Base-by-base conservation (phyloP, 2,888 invertebrate genomes). In the Chloroclysta siterata region DNA sequence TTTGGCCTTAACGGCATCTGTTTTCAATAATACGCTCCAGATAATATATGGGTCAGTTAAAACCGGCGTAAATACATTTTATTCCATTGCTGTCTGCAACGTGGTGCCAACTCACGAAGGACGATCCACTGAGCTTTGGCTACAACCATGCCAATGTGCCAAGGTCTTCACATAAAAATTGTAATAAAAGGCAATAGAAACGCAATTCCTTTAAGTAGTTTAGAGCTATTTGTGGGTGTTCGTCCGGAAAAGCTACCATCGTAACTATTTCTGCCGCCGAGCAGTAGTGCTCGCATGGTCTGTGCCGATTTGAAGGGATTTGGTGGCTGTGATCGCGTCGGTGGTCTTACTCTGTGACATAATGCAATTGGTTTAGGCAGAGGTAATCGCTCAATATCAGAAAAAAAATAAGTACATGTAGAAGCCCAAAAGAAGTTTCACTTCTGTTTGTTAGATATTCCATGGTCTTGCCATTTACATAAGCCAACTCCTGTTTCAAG, bases 111-210 rank as follows among this genome's bases (percentile, higher is more conserved):
- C 46, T 48, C 53, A 15, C 61, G 54, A 59, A 65, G 65, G 65
- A 65, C 61, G 15, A 28, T 39, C 46, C 36, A 57, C 42, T 39
- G 46, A 28, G 58, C 53, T 52, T 47, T 39, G 29, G 46, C 50
- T 46, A 39, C 15, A 65, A 51, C 41, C 60, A 46, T 61, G 65
- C 65, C 57, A 65, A 54, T 65, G 61, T 65, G 61, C 54, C 61
- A 65, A 60, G 64, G 64, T 60, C 53, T 61, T 44, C 15, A 54
- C 51, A 61, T 51, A 46, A 15, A 33, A 51, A 14, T 51, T 39
- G 39, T 39, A 28, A 55, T 44, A 46, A 10, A 28, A 39, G 51
- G 42, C 22, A 48, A 14, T 48, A 56, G 56, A 56, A 48, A 8
- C 56, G 56, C 39, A 22, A 55, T 28, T 47, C 55, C n/a, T 11